These are phyloP conservation scores for Sturmia bella DNA, from an alignment of 2,888 invertebrate genomes.

Conservation along the genomic window DNA sequence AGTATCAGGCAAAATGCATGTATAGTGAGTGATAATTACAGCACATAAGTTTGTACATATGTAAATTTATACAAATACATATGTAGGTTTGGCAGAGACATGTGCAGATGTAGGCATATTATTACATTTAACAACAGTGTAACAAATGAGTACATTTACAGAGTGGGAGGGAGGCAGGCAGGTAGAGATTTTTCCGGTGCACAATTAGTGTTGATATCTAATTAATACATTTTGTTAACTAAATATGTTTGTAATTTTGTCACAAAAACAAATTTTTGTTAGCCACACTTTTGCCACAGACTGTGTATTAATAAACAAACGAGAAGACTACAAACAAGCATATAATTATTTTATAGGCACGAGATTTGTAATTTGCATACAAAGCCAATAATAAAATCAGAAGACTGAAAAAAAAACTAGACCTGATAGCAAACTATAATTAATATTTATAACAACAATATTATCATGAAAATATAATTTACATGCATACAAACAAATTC, in stretches of 20 bases:
- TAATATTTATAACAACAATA: constrained; percentile 47
- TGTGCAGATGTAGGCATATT: constrained; percentile 12
- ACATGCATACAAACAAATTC: constrained; percentile 6
- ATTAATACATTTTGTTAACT: background rate
- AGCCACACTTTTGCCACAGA: background rate
- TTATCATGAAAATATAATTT: constrained; percentile 15
- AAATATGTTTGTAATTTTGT: too few relatives aligned
- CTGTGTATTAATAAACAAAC: constrained; percentile 32
- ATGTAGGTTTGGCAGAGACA: too few relatives aligned
- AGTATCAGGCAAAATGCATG: constrained; percentile 5
- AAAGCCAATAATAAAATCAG: constrained; percentile 12
- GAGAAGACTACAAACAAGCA: constrained; percentile 15
- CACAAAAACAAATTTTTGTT: too few relatives aligned
- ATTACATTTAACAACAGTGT: too few relatives aligned
- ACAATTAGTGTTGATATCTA: too few relatives aligned
- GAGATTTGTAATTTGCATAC: constrained; percentile 62
- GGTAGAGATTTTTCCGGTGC: too few relatives aligned
- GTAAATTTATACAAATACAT: too few relatives aligned
- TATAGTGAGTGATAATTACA: constrained; percentile 7
- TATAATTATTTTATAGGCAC: constrained; percentile 55
- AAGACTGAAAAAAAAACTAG: constrained; percentile 54
- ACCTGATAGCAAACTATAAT: constrained; percentile 60
- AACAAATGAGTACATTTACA: too few relatives aligned
- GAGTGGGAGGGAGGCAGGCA: too few relatives aligned
- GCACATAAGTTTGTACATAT: background rate